A percentile compares a stretch with the other conserved stretches of the same genome.
Conservation (phyloP, 2,113 vertebrate genomes). For the Orthonyx spaldingii region DNA sequence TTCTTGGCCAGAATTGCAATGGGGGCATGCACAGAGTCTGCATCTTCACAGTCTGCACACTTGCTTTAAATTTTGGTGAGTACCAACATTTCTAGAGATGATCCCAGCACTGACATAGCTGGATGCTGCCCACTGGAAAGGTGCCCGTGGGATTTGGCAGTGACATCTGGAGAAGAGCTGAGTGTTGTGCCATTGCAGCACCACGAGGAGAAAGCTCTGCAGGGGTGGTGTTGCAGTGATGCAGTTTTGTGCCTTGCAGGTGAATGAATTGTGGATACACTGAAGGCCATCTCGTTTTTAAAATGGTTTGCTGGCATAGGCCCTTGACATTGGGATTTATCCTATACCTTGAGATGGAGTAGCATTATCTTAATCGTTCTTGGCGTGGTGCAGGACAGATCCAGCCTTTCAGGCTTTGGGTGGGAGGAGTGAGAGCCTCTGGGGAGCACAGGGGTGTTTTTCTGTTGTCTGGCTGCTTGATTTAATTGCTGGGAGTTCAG, state of each 20-base stretch:
- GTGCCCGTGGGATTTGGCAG: not conserved
- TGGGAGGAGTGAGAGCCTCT: not conserved
- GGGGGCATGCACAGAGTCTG: not conserved
- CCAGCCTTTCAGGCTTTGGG: not conserved
- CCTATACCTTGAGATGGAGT: not conserved
- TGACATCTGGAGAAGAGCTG: not conserved
- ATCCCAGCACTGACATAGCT: not conserved
- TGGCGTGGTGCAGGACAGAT: not conserved
- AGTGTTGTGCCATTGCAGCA: not conserved
- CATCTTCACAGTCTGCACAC: not conserved
- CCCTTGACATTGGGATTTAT: not conserved
- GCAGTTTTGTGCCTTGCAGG: not conserved
- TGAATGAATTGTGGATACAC: not conserved
- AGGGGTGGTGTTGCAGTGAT: not conserved
- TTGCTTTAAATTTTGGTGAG: not conserved
- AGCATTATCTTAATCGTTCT: not conserved
- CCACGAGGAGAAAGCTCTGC: not conserved
- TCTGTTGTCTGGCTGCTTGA: slow-evolving; percentile 17
- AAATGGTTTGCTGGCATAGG: not conserved
- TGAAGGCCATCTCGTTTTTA: not conserved
- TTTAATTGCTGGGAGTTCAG: slow-evolving; percentile 24
- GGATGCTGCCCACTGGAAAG: not conserved
- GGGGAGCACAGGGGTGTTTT: not conserved
- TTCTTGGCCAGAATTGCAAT: not conserved
- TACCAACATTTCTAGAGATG: not conserved